Evolutionary conservation across 1,140 invertebrate genomes (phyloP), one percentile per base, ranked within the genome.

Genomic region (Caenorhabditis inopinata): DNA sequence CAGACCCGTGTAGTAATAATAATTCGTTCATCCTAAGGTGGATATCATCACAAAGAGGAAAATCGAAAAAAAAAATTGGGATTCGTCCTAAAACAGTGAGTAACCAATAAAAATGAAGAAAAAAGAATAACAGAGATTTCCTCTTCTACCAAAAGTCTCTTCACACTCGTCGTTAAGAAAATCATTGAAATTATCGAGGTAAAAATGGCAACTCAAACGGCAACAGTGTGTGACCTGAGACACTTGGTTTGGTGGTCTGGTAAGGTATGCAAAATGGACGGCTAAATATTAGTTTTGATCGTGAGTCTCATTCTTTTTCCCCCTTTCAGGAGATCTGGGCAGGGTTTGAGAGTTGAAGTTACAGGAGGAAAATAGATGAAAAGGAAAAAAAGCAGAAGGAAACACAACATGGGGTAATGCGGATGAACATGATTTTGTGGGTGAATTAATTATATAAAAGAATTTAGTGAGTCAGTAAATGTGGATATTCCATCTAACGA

Each of bases 401-500:
- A 42, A 42, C 6, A 42, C 38, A 42, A 42, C 6, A 14, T 7
- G n/a, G 58, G 32, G 18, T 29, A 68, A 68, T 18, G n/a, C 21
- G 58, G 27, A 68, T 9, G 12, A 68, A 68, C 9, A 42, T 16
- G 58, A 21, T 35, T 38, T 29, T 42, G 14, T 68, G 58, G 6
- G 16, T 9, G 49, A 27, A 25, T 2, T 14, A 42, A 23, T 21
- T 16, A 48, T 14, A 58, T 7, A 32, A n/a, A 14, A 58, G 29
- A 23, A 51, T 58, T 58, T 58, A n/a, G n/a, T n/a, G n/a, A n/a
- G n/a, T n/a, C n/a, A n/a, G n/a, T n/a, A n/a, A n/a, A n/a, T n/a
- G n/a, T n/a, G n/a, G n/a, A n/a, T n/a, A n/a, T 29, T n/a, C 9
- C 11, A 9, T 68, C 58, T 76, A 82, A 58, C 81, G 81, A 35